Conservation (phyloP, 2,797 vertebrate genomes). For the Tympanoctomys barrerae region DNA sequence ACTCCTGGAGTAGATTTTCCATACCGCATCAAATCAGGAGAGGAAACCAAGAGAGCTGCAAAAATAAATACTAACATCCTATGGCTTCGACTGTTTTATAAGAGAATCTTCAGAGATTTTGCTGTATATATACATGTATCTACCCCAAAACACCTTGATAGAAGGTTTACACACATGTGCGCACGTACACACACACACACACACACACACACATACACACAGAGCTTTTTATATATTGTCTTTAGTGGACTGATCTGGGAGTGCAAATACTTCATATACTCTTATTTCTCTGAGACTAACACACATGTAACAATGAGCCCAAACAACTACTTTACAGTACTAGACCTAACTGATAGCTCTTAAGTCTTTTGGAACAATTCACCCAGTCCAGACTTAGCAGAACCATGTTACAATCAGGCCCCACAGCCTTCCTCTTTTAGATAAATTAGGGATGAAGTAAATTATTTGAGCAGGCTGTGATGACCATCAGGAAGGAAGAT, state of each 20-base stretch:
- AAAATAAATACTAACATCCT: background rate
- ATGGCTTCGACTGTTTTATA: background rate
- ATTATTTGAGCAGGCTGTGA: conserved; percentile 6
- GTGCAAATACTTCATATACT: background rate
- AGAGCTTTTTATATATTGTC: background rate
- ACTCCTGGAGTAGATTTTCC: background rate
- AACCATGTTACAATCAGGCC: background rate
- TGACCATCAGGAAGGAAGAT: conserved; percentile 25
- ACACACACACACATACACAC: background rate
- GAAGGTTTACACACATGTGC: accelerated
- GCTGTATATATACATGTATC: background rate
- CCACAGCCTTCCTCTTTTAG: background rate
- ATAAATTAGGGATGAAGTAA: conserved; percentile 30
- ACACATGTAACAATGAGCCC: background rate
- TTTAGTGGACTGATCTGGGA: background rate
- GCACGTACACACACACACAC: background rate
- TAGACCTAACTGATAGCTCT: background rate
- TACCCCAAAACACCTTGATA: background rate
- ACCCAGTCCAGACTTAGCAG: background rate
- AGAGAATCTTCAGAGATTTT: conserved; percentile 13
- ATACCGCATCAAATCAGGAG: background rate
- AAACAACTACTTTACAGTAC: background rate
- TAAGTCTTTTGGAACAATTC: background rate
- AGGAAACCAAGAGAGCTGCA: background rate
- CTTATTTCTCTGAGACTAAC: conserved; percentile 24